A percentile compares a stretch with the other conserved stretches of the same genome.
Conservation (phyloP, 1,140 invertebrate genomes). For the Samia ricini region DNA sequence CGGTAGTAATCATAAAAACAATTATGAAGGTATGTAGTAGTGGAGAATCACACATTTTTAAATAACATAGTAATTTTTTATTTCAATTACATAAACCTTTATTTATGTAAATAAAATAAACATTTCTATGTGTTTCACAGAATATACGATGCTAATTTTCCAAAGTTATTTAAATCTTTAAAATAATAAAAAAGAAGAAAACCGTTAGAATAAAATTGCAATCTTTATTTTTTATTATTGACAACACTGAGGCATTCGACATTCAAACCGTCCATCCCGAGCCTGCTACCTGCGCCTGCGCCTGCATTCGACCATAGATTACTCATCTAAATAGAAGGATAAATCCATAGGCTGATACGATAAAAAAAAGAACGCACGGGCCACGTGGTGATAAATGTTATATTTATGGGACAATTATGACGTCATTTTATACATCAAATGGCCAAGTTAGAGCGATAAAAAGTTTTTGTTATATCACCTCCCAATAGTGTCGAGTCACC, state of each 20-base stretch:
- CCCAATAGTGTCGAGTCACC: not conserved
- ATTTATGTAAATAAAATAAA: no score
- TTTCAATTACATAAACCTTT: no score
- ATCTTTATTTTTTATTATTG: not conserved
- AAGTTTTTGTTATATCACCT: not conserved
- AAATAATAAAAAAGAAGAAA: conserved; percentile 5
- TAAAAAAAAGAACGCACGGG: conserved; percentile 20
- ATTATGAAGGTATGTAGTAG: no score
- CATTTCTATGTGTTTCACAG: no score
- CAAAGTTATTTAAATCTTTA: not conserved
- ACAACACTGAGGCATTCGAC: conserved; percentile 50
- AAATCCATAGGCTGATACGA: conserved; percentile 11
- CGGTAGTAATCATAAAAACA: no score
- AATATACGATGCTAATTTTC: not conserved
- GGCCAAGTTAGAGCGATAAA: not conserved
- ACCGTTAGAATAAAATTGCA: not conserved
- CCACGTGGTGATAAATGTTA: conserved; percentile 36
- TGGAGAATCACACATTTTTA: no score
- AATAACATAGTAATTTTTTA: no score
- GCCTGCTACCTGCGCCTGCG: conserved; percentile 44
- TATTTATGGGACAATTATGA: conserved; percentile 27
- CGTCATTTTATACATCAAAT: conserved; percentile 23
- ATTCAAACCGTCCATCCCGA: conserved; percentile 61
- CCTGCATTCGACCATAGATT: conserved; percentile 35
- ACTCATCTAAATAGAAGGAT: conserved; percentile 27